Base-by-base conservation (phyloP, 2,797 vertebrate species). In the Anisognathus igniventris region DNA sequence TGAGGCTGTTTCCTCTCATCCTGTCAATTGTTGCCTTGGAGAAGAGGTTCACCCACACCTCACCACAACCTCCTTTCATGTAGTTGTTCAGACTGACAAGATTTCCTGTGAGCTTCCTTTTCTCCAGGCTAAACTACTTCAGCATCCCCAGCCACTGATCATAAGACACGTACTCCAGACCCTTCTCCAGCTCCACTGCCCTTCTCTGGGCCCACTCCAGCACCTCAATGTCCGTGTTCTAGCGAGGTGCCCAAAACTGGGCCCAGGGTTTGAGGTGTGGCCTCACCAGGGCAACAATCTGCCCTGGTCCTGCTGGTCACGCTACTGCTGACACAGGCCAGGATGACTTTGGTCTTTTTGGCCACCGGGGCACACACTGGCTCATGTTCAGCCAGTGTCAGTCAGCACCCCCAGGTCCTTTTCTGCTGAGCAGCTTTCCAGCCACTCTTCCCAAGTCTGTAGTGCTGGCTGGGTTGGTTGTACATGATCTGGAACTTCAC, bases 181-280 rank as follows among this genome's bases (percentile, higher is more conserved):
- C 12, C 3, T 48, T 40, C 18, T 14, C 33, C 12, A 35, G 30
- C 48, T 54, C 22, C 40, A 6, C 6, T 53, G 17, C 33, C 18
- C 35, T 62, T 42, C 42, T 54, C 42, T 56, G 42, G 35, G 22
- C 31, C 12, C 30, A 8, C 14, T 48, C 40, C 40, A 62, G 48
- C 30, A 8, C 40, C 21, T 22, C 48, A 22, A 2, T 33, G 25
- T 70, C 48, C 0, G 1, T 27, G 7, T 4, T 35, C 7, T 42
- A 27, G 35, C 0, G 2, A 70, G 18, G 14, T 7, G 22, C 73
- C 31, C 42, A 62, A 14, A 62, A 56, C 14, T 19, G 25, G 6
- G 3, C 25, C 4, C 22, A 7, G 42, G 5, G 3, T 10, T 47
- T 0, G 0, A 62, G 42, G 18, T 3, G 14, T 4, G 14, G 14